phyloP scores from a whole-genome alignment of 2,113 vertebrate species.

The Sminthopsis crassicaudata region DNA sequence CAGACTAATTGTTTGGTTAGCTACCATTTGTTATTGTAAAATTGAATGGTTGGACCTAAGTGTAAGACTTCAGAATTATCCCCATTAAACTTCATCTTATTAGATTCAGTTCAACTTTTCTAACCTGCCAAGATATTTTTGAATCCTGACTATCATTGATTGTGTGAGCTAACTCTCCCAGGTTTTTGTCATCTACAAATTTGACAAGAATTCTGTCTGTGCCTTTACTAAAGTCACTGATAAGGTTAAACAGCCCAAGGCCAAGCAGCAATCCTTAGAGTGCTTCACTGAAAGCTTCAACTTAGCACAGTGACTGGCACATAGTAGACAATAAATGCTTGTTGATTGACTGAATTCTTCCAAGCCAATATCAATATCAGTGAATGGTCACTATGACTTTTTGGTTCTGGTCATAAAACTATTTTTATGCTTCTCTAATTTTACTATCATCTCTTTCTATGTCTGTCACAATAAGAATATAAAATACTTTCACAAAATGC shows the following conservation, averaged over 20 bases:
- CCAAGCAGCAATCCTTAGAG: neutral
- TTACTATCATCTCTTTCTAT: neutral
- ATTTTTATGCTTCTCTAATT: neutral
- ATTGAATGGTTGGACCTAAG: neutral
- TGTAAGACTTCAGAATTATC: neutral
- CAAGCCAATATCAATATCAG: neutral
- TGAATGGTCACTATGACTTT: neutral
- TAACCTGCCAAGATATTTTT: conserved; percentile 3
- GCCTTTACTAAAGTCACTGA: neutral
- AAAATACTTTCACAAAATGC: neutral
- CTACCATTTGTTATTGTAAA: neutral
- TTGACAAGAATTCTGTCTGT: conserved; percentile 1
- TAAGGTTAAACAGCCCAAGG: conserved; percentile 5
- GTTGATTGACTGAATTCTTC: neutral
- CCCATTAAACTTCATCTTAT: neutral
- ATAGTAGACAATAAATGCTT: neutral
- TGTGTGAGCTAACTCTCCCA: neutral
- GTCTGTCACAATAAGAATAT: neutral
- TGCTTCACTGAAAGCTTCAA: neutral
- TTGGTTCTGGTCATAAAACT: neutral
- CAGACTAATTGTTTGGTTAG: neutral
- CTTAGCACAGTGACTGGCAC: neutral
- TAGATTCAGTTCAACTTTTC: neutral
- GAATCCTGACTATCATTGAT: neutral
- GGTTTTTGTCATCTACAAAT: neutral